Evolutionary conservation across 1,140 invertebrate genomes (phyloP).

Genomic region (Caenorhabditis inopinata): DNA sequence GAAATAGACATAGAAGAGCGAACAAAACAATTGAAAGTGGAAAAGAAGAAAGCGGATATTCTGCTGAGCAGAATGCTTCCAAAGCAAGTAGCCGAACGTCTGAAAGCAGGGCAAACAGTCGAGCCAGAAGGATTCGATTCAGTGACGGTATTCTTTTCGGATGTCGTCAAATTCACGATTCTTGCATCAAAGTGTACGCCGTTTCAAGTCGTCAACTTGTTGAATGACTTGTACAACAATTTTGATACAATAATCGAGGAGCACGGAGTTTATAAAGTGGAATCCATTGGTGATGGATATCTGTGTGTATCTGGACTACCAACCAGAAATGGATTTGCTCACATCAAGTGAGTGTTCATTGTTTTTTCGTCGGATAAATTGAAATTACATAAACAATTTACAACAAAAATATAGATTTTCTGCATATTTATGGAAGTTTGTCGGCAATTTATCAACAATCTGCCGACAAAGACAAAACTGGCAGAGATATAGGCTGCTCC

Average conservation of each 20-base stretch:
- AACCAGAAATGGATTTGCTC: conserved; percentile 67
- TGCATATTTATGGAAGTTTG: too few species aligned
- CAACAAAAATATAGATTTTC: too few species aligned
- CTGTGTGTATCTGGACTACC: conserved; percentile 75
- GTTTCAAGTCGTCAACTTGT: conserved; percentile 72
- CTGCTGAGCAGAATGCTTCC: conserved; percentile 50
- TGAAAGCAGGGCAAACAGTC: conserved; percentile 46
- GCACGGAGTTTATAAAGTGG: conserved; percentile 76
- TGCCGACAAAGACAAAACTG: too few species aligned
- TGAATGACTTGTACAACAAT: conserved; percentile 79
- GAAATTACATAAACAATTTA: too few species aligned
- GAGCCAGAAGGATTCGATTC: conserved; percentile 50
- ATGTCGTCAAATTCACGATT: conserved; percentile 84
- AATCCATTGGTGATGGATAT: conserved; percentile 49
- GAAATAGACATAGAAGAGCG: conserved; percentile 43
- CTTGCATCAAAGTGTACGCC: conserved; percentile 67
- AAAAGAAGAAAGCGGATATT: conserved; percentile 51
- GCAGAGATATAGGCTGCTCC: too few species aligned
- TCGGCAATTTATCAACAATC: too few species aligned
- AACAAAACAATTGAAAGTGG: conserved; percentile 49
- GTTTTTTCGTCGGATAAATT: too few species aligned
- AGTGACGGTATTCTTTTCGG: conserved; percentile 65
- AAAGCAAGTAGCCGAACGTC: conserved; percentile 45
- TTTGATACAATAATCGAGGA: conserved; percentile 78
- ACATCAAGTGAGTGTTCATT: background rate